These are phyloP conservation scores for Hippocampus comes DNA, from an alignment of 2,113 vertebrate species.

Conservation along the genomic window DNA sequence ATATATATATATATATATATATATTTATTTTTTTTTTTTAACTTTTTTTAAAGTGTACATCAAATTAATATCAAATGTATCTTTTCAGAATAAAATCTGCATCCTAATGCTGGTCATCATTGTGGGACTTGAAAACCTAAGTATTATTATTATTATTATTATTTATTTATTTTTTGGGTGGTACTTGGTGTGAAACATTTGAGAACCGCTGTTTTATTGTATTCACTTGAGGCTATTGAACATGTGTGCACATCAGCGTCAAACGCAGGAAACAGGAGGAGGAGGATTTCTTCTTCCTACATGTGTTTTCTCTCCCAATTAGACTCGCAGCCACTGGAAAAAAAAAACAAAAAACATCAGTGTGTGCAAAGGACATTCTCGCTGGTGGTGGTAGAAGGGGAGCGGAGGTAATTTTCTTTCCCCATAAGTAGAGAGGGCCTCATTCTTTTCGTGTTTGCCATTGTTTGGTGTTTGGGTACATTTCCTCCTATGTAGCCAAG, in stretches of 20 bases:
- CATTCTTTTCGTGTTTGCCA: constrained; percentile 42
- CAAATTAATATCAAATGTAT: no score
- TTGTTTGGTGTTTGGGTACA: constrained; percentile 63
- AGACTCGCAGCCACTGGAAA: constrained; percentile 5
- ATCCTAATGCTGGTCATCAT: no score
- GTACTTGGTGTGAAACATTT: no score
- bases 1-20: no score
- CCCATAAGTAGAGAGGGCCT: constrained; percentile 29
- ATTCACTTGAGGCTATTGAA: constrained; percentile 35
- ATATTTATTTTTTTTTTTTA: no score
- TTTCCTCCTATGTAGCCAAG: constrained; percentile 49
- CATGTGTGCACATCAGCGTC: constrained; percentile 36
- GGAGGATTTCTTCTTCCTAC: constrained; percentile 54
- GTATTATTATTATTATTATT: no score
- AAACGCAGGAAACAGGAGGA: constrained; percentile 38
- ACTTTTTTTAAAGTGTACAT: no score
- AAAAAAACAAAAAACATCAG: constrained; percentile 9
- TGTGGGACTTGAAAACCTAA: no score
- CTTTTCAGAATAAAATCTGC: no score
- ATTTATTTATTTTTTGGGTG: no score
- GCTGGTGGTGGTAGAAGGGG: background rate
- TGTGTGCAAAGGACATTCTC: constrained; percentile 3
- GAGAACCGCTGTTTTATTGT: background rate
- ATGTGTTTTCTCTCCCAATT: constrained; percentile 63
- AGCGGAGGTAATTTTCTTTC: constrained; percentile 4